These are phyloP conservation scores for Dyspetes luteomarginatus DNA, from an alignment of 2,888 invertebrate genomes.

Conservation along the genomic window DNA sequence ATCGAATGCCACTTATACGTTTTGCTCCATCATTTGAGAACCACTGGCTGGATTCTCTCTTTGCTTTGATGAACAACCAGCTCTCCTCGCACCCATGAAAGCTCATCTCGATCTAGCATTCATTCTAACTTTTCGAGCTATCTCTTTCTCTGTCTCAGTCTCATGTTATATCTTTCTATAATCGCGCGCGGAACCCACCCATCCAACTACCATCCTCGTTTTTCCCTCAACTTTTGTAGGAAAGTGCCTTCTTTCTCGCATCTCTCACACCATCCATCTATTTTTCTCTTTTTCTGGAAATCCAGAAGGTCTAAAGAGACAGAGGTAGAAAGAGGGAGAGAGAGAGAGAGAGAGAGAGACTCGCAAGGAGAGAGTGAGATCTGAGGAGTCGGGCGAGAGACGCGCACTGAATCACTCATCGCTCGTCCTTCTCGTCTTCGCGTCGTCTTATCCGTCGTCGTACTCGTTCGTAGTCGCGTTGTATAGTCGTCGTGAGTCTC, in stretches of 20 bases:
- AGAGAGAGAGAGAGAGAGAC: constrained; percentile 74
- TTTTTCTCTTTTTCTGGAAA: constrained; percentile 68
- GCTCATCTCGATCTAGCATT: constrained; percentile 52
- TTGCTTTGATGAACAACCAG: constrained; percentile 40
- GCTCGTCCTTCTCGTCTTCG: constrained; percentile 60
- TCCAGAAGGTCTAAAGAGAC: constrained; percentile 55
- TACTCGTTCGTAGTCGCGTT: too few relatives aligned
- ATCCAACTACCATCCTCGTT: background rate
- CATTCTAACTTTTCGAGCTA: constrained; percentile 28
- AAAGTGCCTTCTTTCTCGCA: constrained; percentile 44
- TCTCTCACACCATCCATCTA: constrained; percentile 55
- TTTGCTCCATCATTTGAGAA: constrained; percentile 63
- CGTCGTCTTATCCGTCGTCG: constrained; percentile 32
- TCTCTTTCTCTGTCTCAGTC: constrained; percentile 33
- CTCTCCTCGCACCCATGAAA: constrained; percentile 30
- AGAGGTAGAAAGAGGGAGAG: constrained; percentile 39
- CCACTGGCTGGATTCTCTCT: constrained; percentile 62
- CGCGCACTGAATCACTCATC: constrained; percentile 82
- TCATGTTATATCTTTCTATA: constrained; percentile 30
- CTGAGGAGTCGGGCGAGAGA: constrained; percentile 69
- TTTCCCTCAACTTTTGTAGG: constrained; percentile 15
- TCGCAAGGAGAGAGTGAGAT: constrained; percentile 74
- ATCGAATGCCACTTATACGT: constrained; percentile 4
- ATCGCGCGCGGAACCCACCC: background rate
- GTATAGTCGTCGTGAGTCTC: constrained; percentile 60